A percentile compares a stretch with the other conserved stretches of the same genome.
phyloP scores from a whole-genome alignment of 2,113 vertebrate species.

The Thermophis baileyi region DNA sequence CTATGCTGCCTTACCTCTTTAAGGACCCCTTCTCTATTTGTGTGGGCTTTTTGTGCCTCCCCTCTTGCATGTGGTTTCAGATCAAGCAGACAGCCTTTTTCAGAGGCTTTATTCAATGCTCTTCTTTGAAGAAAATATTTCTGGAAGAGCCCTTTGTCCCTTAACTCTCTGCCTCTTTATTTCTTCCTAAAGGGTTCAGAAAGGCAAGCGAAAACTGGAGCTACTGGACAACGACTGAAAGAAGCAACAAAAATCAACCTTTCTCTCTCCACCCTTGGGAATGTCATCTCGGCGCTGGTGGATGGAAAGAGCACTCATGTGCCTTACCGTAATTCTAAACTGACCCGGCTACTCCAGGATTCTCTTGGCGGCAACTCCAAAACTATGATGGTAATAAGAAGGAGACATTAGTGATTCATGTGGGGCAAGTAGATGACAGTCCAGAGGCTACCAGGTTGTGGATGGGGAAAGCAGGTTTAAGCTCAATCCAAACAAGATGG shows the following conservation, averaged over 20 bases:
- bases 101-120: neutral
- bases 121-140: neutral
- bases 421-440: neutral
- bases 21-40: neutral
- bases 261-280: constrained; percentile 94
- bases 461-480: neutral
- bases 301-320: constrained; percentile 98
- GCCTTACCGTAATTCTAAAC: constrained; percentile 96
- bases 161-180: constrained; percentile 7
- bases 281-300: constrained; percentile 97
- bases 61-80: neutral
- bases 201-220: constrained; percentile 95
- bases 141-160: neutral
- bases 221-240: constrained; percentile 94
- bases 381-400: constrained; percentile 92
- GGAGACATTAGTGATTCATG: neutral
- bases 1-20: neutral
- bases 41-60: neutral
- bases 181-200: constrained; percentile 85
- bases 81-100: neutral
- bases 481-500: neutral
- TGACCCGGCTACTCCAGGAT: constrained; percentile 94
- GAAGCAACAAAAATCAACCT: constrained; percentile 99
- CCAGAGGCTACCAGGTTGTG: neutral
- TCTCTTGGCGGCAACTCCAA: constrained; percentile 98